Evolutionary conservation across 30 jellyfish, hydroid and myxozoan genomes (phyloP).

Genomic region (Aurelia sp.): DNA sequence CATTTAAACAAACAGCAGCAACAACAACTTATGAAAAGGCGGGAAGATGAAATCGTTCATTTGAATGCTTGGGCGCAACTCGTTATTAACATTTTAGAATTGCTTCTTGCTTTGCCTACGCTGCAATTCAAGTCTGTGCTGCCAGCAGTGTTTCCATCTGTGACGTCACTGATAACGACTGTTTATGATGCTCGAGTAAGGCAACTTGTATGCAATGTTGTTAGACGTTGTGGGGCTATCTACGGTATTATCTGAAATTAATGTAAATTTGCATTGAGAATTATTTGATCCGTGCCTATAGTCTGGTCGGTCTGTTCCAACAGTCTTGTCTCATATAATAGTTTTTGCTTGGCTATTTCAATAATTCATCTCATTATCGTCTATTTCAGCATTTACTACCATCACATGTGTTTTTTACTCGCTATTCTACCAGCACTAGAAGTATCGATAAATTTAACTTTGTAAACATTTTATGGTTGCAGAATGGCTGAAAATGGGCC

Average conservation of each 20-base stretch:
- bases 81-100: conserved; percentile 87
- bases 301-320: too few species aligned
- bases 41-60: conserved; percentile 90
- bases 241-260: conserved; percentile 84
- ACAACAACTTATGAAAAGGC: conserved; percentile 58
- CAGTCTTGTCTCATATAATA: too few species aligned
- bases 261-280: too few species aligned
- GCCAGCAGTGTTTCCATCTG: conserved; percentile 99
- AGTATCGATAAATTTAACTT: too few species aligned
- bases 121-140: conserved; percentile 94
- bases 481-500: too few species aligned
- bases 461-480: too few species aligned
- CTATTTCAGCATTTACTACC: too few species aligned
- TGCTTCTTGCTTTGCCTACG: conserved; percentile 95
- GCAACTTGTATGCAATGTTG: conserved; percentile 97
- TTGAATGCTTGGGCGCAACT: conserved; percentile 96
- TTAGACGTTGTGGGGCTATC: conserved; percentile 97
- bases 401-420: too few species aligned
- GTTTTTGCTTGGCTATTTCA: too few species aligned
- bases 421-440: too few species aligned
- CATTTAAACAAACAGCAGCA: conserved; percentile 64
- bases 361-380: too few species aligned
- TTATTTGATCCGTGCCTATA: too few species aligned
- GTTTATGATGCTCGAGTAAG: conserved; percentile 95
- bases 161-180: conserved; percentile 92